Evolutionary conservation across 2,888 invertebrate genomes (phyloP).

Genomic region (Drosophila lacicola): DNA sequence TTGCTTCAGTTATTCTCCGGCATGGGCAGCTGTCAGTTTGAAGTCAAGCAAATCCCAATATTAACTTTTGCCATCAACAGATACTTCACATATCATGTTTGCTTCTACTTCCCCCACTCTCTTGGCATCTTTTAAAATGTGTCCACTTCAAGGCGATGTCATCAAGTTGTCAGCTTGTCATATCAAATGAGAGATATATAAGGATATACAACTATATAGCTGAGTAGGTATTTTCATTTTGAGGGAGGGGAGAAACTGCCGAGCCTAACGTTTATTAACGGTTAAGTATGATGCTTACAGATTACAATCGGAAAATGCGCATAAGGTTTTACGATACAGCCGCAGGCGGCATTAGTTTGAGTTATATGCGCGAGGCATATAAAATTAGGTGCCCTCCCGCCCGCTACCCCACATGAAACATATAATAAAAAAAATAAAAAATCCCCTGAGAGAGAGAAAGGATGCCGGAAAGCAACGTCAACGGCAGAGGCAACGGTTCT

Average conservation of each 20-base stretch:
- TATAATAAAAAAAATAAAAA: conserved; percentile 40
- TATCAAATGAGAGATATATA: conserved; percentile 39
- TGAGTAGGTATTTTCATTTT: neutral
- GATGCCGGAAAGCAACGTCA: conserved; percentile 51
- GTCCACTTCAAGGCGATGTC: conserved; percentile 69
- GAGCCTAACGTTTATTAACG: conserved; percentile 49
- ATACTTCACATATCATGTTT: conserved; percentile 34
- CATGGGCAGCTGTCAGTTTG: conserved; percentile 30
- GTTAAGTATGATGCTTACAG: conserved; percentile 58
- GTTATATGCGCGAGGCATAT: conserved; percentile 59
- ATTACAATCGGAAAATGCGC: conserved; percentile 78
- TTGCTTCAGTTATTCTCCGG: neutral
- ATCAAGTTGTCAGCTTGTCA: conserved; percentile 69
- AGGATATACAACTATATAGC: neutral
- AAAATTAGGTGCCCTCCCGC: conserved; percentile 60
- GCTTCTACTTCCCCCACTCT: conserved; percentile 12
- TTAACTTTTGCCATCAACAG: conserved; percentile 29
- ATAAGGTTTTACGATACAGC: conserved; percentile 69
- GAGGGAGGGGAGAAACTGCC: conserved; percentile 3
- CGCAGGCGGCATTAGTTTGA: conserved; percentile 69
- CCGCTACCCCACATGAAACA: conserved; percentile 46
- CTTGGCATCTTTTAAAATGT: conserved; percentile 53
- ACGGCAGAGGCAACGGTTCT: conserved; percentile 38
- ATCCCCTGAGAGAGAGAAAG: conserved; percentile 23
- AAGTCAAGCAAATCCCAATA: conserved; percentile 37